These are phyloP conservation scores for Asobara japonica DNA, from an alignment of 1,140 invertebrate genomes.

Conservation along the genomic window DNA sequence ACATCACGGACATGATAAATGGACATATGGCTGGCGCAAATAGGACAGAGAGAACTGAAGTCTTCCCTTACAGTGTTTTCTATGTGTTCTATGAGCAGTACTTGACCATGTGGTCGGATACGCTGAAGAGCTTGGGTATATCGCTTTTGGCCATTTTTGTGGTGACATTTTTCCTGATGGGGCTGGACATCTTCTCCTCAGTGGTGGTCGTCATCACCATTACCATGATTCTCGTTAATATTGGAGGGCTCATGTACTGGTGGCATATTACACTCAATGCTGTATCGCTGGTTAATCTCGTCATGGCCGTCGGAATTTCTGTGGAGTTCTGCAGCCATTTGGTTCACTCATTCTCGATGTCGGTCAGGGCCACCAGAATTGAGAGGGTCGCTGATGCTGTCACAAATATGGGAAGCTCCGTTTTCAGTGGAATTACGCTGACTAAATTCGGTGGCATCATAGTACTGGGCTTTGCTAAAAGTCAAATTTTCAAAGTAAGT, in stretches of 20 bases:
- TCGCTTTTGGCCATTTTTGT: conserved; percentile 93
- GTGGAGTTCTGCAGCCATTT: conserved; percentile 99
- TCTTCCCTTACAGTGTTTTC: conserved; percentile 98
- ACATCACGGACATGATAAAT: conserved; percentile 84
- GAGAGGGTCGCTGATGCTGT: conserved; percentile 85
- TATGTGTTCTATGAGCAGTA: conserved; percentile 99
- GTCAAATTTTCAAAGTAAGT: conserved; percentile 88
- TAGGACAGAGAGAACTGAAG: conserved; percentile 72
- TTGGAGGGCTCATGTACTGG: conserved; percentile 96
- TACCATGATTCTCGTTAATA: conserved; percentile 91
- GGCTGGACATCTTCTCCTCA: conserved; percentile 91
- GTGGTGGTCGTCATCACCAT: conserved; percentile 91
- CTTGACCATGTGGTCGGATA: conserved; percentile 94
- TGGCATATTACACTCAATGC: conserved; percentile 97
- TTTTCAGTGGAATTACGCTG: conserved; percentile 96
- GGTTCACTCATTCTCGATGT: conserved; percentile 90
- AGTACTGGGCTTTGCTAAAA: conserved; percentile 94
- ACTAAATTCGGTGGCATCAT: conserved; percentile 97
- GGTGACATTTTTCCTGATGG: conserved; percentile 93
- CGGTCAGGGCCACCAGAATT: conserved; percentile 75
- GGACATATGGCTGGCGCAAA: conserved; percentile 65
- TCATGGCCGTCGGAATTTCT: conserved; percentile 98
- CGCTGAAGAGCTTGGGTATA: conserved; percentile 85
- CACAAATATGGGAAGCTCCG: conserved; percentile 93
- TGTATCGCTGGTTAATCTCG: conserved; percentile 96